Evolutionary conservation across 2,888 invertebrate genomes (phyloP).

Genomic region (Apantesis nais): DNA sequence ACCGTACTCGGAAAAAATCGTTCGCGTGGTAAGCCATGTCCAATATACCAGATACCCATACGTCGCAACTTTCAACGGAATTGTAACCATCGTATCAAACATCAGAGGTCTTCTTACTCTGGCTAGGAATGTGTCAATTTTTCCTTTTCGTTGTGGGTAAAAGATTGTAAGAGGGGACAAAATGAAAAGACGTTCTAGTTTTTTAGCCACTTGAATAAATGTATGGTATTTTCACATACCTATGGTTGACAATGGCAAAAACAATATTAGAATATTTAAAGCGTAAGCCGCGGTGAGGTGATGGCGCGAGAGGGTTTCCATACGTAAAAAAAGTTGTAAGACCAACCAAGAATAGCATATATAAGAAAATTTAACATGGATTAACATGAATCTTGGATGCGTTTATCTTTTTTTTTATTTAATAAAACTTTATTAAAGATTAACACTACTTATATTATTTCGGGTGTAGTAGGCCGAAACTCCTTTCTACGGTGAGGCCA

Average conservation of each 20-base stretch:
- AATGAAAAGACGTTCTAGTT: constrained; percentile 27
- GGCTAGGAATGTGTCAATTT: constrained; percentile 42
- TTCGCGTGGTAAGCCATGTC: constrained; percentile 33
- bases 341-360: too few species aligned
- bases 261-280: neutral
- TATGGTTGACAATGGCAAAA: neutral
- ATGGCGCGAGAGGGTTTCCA: too few species aligned
- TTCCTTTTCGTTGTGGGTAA: constrained; percentile 41
- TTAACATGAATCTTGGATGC: too few species aligned
- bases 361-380: too few species aligned
- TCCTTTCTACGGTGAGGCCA: too few species aligned
- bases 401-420: too few species aligned
- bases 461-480: too few species aligned
- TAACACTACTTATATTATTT: too few species aligned
- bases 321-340: too few species aligned
- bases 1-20: constrained; percentile 37
- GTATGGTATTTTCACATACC: constrained; percentile 16
- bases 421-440: too few species aligned
- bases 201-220: constrained; percentile 25
- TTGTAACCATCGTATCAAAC: constrained; percentile 27
- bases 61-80: constrained; percentile 12
- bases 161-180: constrained; percentile 36
- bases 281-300: too few species aligned
- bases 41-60: constrained; percentile 21
- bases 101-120: constrained; percentile 27